Conservation (phyloP, 2,888 invertebrate species). For the Troides aeacus region DNA sequence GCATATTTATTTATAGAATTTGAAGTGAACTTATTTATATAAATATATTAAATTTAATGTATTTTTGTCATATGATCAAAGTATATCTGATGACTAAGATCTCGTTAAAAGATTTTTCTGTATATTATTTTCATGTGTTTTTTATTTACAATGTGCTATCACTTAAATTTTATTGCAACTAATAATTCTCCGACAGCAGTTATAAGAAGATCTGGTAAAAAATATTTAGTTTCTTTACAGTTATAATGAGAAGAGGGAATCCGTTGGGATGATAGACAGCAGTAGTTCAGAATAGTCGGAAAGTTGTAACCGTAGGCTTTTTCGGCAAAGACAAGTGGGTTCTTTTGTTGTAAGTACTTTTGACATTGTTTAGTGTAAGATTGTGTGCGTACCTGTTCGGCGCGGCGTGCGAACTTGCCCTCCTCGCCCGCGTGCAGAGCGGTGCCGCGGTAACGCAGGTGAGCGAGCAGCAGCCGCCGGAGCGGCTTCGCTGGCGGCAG, state of each 20-base stretch:
- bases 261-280: too few species aligned
- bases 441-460: conserved; percentile 93
- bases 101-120: background rate
- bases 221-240: too few species aligned
- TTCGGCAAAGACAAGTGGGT: too few species aligned
- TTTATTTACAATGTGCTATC: too few species aligned
- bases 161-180: too few species aligned
- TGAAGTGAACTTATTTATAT: background rate
- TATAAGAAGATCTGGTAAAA: too few species aligned
- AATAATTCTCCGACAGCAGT: too few species aligned
- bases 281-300: too few species aligned
- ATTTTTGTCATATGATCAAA: too few species aligned
- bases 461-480: conserved; percentile 92
- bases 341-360: background rate
- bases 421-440: conserved; percentile 92
- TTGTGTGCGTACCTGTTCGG: conserved; percentile 84
- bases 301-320: too few species aligned
- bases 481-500: conserved; percentile 92
- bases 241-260: too few species aligned
- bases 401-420: conserved; percentile 95
- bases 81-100: background rate
- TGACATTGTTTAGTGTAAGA: background rate
- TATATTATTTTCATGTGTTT: too few species aligned
- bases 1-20: background rate
- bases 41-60: background rate